These are phyloP conservation scores for Oreochromis tanganicae DNA, from an alignment of 2,113 vertebrate genomes.

Conservation along the genomic window DNA sequence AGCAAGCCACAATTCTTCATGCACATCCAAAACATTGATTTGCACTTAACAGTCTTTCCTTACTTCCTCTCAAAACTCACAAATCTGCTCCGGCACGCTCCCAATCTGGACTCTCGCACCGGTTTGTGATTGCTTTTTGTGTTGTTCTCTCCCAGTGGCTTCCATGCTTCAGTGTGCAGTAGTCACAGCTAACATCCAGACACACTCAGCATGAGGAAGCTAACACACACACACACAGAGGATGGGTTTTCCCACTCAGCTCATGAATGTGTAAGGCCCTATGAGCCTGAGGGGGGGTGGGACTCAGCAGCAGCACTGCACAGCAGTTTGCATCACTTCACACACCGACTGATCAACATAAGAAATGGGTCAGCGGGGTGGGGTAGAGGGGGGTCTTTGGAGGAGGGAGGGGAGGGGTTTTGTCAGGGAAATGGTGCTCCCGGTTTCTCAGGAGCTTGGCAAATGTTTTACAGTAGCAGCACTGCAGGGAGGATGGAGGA, in stretches of 20 bases:
- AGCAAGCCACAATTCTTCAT: background rate
- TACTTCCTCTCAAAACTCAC: background rate
- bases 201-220: background rate
- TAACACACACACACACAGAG: background rate
- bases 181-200: background rate
- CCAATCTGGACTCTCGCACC: background rate
- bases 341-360: conserved; percentile 39
- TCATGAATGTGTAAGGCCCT: conserved; percentile 53
- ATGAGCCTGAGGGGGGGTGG: background rate
- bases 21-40: background rate
- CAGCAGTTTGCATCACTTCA: conserved; percentile 41
- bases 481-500: background rate
- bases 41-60: background rate
- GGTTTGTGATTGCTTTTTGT: background rate
- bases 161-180: background rate
- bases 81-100: background rate
- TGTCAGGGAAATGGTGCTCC: background rate
- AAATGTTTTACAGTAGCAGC: conserved; percentile 23
- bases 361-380: conserved; percentile 41
- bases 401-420: background rate
- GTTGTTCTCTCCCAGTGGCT: background rate
- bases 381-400: background rate
- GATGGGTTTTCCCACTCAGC: conserved; percentile 11
- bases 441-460: background rate
- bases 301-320: background rate